Percentiles rank a stretch among this genome's conserved stretches.
Conservation (phyloP, 2,888 invertebrate species). For the Achlya flavicornis region DNA sequence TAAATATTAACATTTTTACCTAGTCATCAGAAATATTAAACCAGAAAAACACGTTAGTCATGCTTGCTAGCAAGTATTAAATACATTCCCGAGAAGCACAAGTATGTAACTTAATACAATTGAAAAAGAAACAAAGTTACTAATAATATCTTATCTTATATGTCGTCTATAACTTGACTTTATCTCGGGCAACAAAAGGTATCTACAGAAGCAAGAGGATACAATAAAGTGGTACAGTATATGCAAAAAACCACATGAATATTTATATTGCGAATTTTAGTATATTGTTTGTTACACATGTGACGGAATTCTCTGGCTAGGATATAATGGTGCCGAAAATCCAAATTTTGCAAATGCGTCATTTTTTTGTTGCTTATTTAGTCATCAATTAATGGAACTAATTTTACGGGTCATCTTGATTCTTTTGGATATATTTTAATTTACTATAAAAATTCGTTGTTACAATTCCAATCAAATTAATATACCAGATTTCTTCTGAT, state of each 20-base stretch:
- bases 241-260: not conserved
- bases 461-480: not conserved
- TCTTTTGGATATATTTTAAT: not conserved
- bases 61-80: not conserved
- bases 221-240: constrained; percentile 8
- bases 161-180: constrained; percentile 38
- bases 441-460: not conserved
- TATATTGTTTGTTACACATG: not conserved
- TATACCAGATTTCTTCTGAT: not conserved
- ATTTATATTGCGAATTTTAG: not conserved
- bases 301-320: not conserved
- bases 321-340: not conserved
- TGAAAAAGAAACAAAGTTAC: constrained; percentile 27
- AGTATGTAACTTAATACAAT: constrained; percentile 32
- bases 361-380: not conserved
- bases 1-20: not conserved
- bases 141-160: constrained; percentile 35
- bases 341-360: not conserved
- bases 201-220: constrained; percentile 17
- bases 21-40: not conserved
- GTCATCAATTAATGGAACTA: too few relatives aligned
- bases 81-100: not conserved
- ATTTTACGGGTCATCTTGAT: not conserved
- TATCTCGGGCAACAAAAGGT: constrained; percentile 37
- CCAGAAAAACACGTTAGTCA: not conserved